Conservation (phyloP, 2,888 invertebrate species). For the Drosophila leonis region DNA sequence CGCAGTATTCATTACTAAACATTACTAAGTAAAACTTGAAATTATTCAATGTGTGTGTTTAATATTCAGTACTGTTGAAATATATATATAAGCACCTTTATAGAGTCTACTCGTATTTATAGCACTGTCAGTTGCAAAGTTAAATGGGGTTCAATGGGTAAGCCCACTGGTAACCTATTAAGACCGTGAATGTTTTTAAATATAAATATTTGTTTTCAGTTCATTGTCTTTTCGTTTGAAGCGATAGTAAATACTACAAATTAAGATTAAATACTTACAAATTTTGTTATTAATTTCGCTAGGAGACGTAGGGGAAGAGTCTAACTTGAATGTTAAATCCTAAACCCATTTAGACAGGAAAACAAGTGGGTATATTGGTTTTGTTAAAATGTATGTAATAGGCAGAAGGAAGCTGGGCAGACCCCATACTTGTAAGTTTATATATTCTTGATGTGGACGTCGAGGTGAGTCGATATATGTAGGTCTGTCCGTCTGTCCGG, state of each 20-base stretch:
- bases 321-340: too few species aligned
- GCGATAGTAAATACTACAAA: not conserved
- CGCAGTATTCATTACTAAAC: not conserved
- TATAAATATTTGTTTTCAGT: not conserved
- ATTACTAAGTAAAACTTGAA: not conserved
- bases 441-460: too few species aligned
- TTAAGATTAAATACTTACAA: not conserved
- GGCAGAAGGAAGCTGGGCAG: too few species aligned
- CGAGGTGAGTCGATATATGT: too few species aligned
- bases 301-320: too few species aligned
- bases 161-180: not conserved
- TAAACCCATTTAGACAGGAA: too few species aligned
- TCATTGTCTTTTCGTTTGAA: not conserved
- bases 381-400: too few species aligned
- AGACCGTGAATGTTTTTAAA: not conserved
- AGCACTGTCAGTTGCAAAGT: too few species aligned
- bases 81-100: not conserved
- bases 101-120: not conserved
- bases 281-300: not conserved
- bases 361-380: too few species aligned
- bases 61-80: not conserved
- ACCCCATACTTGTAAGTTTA: too few species aligned
- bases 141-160: not conserved
- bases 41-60: not conserved
- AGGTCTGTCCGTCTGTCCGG: too few species aligned